These are phyloP conservation scores for Myotis planiceps DNA, from an alignment of 2,797 vertebrate species.

Conservation along the genomic window DNA sequence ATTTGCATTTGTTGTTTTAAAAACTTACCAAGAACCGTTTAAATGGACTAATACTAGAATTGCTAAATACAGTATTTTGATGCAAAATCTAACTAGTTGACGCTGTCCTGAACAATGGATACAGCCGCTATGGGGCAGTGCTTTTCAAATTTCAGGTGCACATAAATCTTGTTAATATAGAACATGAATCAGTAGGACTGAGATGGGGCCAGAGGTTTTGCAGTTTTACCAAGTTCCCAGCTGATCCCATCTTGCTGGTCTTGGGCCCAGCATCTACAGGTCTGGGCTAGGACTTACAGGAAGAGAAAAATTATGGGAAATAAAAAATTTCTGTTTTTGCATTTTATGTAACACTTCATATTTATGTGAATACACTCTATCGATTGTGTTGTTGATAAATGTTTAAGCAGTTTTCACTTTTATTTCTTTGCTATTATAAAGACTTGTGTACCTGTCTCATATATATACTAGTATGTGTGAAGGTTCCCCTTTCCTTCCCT, in stretches of 20 bases:
- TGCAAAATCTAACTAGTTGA: not conserved
- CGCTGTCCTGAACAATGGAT: not conserved
- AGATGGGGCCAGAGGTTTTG: not conserved
- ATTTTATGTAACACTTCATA: not conserved
- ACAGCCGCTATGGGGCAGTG: too few species aligned
- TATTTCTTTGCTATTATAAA: not conserved
- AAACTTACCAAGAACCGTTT: not conserved
- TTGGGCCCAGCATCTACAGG: not conserved
- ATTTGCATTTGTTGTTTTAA: not conserved
- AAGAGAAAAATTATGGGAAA: not conserved
- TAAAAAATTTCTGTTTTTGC: not conserved
- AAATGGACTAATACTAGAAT: not conserved
- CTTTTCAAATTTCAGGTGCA: not conserved
- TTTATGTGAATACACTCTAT: not conserved
- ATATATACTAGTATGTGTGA: fast-evolving
- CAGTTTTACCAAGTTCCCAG: not conserved
- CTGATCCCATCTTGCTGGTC: not conserved
- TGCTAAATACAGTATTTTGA: not conserved
- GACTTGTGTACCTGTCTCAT: not conserved
- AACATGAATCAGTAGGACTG: not conserved
- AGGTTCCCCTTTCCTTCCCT: not conserved
- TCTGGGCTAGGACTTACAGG: not conserved
- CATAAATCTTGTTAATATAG: not conserved
- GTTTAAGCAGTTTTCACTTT: not conserved
- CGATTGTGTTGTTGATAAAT: not conserved